Evolutionary conservation across 2,888 invertebrate genomes (phyloP), one percentile per base, ranked within the genome.

Genomic region (Lutraria lutraria): DNA sequence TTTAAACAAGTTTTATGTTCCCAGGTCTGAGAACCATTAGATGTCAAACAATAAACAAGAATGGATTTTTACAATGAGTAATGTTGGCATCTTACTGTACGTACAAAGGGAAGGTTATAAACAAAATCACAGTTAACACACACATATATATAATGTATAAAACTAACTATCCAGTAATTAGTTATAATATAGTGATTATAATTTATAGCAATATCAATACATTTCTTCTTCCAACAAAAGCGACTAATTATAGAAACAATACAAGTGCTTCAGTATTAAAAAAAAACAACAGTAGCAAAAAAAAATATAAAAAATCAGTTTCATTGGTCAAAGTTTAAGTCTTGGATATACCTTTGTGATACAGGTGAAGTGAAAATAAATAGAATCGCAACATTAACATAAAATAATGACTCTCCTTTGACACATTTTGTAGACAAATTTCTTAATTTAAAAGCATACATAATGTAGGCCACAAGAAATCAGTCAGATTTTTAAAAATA

Each of bases 171-270:
- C n/a, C 25, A 43, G 63, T n/a, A 68, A 25, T 68, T 68, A 68
- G 63, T 68, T 68, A 13, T 25, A 25, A 68, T 68, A 68, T 25
- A 68, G 12, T 68, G 25, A 25, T 25, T n/a, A 25, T 25, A 68
- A 68, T 68, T 25, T 68, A 25, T 25, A 68, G 63, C 25, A 25
- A 68, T 25, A 68, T 68, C 25, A 68, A 25, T 25, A 68, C 13
- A 68, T 68, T n/a, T 68, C n/a, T 68, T 68, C 63, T 13, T 68
- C n/a, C 12, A 68, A 68, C 63, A 68, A 68, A 68, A 68, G 63
- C 63, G 63, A 68, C 63, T 68, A 68, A 68, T n/a, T 25, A 68
- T 68, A 68, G 0, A 4, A 68, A 68, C 63, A 68, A 68, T 25
- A 68, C 63, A 68, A 12, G 63, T 68, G 63, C 63, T 68, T 68